These are phyloP conservation scores for Papilio helenus DNA, from an alignment of 1,140 invertebrate species.

Conservation along the genomic window DNA sequence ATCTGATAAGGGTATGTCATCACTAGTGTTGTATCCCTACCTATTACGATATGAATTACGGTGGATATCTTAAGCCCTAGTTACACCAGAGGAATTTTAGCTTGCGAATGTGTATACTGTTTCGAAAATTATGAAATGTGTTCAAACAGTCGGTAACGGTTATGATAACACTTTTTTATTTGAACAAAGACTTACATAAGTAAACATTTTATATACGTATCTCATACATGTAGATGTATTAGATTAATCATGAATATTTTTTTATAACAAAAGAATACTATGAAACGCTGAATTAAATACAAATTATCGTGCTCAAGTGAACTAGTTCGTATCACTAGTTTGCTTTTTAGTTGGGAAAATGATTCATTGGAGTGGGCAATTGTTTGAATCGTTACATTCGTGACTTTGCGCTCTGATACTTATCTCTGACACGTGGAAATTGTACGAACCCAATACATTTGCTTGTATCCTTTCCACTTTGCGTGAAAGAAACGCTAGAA, in stretches of 20 bases:
- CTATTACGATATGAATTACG: no score
- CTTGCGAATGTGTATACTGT: no score
- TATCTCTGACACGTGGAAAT: conserved; percentile 43
- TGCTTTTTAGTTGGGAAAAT: conserved; percentile 42
- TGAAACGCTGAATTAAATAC: background rate
- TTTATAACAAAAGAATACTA: background rate
- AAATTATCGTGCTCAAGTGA: conserved; percentile 10
- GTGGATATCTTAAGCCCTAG: no score
- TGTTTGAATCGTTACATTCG: conserved; percentile 61
- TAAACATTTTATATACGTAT: background rate
- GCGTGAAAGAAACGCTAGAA: background rate
- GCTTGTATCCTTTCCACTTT: conserved; percentile 36
- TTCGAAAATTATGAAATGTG: no score
- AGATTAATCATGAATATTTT: background rate
- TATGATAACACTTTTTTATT: no score
- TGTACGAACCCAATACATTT: conserved; percentile 9
- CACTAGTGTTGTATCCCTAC: no score
- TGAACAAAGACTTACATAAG: no score
- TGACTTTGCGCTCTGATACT: conserved; percentile 74
- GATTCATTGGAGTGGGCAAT: conserved; percentile 50
- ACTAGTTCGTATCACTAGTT: conserved; percentile 25
- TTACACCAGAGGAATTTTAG: no score
- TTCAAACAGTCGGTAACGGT: no score
- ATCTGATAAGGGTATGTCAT: no score
- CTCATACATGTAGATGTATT: background rate